Conservation (phyloP, 1,140 invertebrate species). For the Ostrea edulis region DNA sequence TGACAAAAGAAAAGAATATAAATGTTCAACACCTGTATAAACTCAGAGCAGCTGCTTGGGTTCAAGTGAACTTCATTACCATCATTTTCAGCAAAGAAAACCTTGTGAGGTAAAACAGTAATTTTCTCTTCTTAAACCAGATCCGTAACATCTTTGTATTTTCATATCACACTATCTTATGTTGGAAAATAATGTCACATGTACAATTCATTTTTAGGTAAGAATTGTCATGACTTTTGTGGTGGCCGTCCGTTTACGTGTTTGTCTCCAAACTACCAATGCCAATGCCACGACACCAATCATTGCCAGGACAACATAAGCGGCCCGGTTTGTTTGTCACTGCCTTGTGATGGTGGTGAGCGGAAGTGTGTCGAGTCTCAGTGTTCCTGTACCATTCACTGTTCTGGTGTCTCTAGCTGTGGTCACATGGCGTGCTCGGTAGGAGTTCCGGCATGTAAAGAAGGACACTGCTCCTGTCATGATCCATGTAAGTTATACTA, state of each 20-base stretch:
- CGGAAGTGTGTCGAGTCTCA: not conserved
- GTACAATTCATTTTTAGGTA: not conserved
- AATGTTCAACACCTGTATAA: too few species aligned
- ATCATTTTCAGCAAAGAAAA: too few species aligned
- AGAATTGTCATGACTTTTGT: not conserved
- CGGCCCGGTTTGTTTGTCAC: not conserved
- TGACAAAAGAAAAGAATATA: too few species aligned
- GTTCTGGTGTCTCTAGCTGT: not conserved
- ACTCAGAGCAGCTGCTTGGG: too few species aligned
- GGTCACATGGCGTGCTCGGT: not conserved
- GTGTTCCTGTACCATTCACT: not conserved
- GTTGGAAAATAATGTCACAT: too few species aligned
- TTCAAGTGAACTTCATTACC: too few species aligned
- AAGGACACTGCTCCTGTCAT: not conserved
- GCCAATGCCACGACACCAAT: not conserved
- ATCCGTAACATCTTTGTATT: too few species aligned
- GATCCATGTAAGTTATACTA: not conserved
- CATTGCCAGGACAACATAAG: not conserved
- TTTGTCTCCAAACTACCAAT: not conserved
- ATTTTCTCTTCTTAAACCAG: too few species aligned
- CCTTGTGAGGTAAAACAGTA: too few species aligned
- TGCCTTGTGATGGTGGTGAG: not conserved
- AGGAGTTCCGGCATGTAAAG: not conserved
- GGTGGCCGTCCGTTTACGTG: not conserved
- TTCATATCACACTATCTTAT: too few species aligned